phyloP scores from a whole-genome alignment of 2,888 invertebrate species.

The Drosophila birchii region DNA sequence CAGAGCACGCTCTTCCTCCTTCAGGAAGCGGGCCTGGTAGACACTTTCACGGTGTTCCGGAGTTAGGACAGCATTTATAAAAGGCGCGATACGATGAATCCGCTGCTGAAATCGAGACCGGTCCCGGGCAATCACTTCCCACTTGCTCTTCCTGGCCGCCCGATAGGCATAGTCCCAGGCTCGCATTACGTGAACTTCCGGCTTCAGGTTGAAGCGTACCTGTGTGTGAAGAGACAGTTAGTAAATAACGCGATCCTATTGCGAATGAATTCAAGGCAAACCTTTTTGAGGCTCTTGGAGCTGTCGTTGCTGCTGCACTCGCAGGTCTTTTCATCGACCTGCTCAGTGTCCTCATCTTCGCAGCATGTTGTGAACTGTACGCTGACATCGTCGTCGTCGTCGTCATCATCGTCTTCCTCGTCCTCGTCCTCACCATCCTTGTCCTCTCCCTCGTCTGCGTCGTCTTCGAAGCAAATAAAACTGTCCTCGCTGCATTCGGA shows the following conservation, averaged over 20 bases:
- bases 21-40: conserved; percentile 77
- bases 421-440: conserved; percentile 20
- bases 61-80: conserved; percentile 76
- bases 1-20: conserved; percentile 53
- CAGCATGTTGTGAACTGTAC: conserved; percentile 27
- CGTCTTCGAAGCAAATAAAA: conserved; percentile 70
- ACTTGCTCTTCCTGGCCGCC: conserved; percentile 87
- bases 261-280: neutral
- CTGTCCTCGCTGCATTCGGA: conserved; percentile 71
- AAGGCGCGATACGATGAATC: conserved; percentile 69
- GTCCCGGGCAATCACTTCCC: conserved; percentile 87
- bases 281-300: conserved; percentile 17
- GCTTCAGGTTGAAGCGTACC: conserved; percentile 87
- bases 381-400: conserved; percentile 30
- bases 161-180: conserved; percentile 88
- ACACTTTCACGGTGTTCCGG: conserved; percentile 81
- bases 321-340: conserved; percentile 16
- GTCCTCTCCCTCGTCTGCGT: conserved; percentile 37
- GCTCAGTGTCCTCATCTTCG: conserved; percentile 42
- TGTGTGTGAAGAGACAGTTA: conserved; percentile 75
- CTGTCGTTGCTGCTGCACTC: conserved; percentile 35
- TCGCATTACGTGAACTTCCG: conserved; percentile 87
- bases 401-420: conserved; percentile 37
- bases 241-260: neutral
- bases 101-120: conserved; percentile 81